Base-by-base conservation (phyloP, 1,140 invertebrate species). In the Drosophila miranda region DNA sequence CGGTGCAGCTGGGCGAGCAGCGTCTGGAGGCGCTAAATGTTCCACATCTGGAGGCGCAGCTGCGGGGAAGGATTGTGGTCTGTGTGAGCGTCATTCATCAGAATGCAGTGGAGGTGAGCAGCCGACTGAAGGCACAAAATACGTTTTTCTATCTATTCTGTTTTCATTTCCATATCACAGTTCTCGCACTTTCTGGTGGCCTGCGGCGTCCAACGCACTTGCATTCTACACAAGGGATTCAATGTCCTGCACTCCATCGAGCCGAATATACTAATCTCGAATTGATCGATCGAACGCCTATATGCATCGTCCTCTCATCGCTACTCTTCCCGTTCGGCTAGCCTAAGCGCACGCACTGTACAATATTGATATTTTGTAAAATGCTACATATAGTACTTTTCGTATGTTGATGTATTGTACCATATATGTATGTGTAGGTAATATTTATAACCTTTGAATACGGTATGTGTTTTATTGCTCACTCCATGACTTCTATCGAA, bases 41-140 rank as follows among this genome's bases (percentile, higher is more conserved):
- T 2, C 94, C 95, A 68, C 92, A 70, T 77, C 95, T 87, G 92
- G 94, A 89, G 89, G 92, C 70, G 90, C 92, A 92, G 91, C 92
- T 91, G 89, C 57, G 67, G 1, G 91, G 94, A 30, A 94, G 94
- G 79, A 93, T 95, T 43, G 94, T 98, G 49, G 95, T 96, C 3
- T 93, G 98, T 59, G 93, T 97, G 42, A 95, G 95, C 16, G 94
- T 93, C n/a, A 93, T 94, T 52, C 94, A 95, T 82, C 94, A 96
- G 76, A 95, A 95, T 74, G 94, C 95, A 51, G 93, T 94, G 57
- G 91, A 96, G 92, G 95, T 96, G 91, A 93, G 91, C 91, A 14
- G 53, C 21, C 56, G 0, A 26, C 23, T 26, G 23, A 26, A 26
- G 23, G 4, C 54, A 28, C 3, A 2, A 2, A 69, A 41, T 45